Conservation (phyloP, 2,113 vertebrate species). For the Heteronetta atricapilla region DNA sequence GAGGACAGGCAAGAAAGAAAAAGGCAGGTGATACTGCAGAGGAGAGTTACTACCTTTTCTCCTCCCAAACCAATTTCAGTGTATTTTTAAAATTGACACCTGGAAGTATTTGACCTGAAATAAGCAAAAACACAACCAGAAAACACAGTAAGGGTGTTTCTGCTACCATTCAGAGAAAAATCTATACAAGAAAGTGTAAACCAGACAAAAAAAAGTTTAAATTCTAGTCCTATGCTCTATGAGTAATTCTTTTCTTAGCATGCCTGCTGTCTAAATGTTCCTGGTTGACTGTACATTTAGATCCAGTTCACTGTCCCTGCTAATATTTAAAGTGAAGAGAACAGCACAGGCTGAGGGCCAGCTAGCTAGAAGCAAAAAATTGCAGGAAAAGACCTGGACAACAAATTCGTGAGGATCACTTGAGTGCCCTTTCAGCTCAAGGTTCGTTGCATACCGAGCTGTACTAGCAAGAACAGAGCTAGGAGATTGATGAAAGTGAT, state of each 20-base stretch:
- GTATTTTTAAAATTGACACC: background rate
- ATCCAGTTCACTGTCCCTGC: background rate
- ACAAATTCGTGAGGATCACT: background rate
- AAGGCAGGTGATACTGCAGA: background rate
- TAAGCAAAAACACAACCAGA: background rate
- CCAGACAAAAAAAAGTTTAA: background rate
- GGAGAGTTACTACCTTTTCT: background rate
- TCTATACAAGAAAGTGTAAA: background rate
- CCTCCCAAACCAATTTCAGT: background rate
- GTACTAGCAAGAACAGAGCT: background rate
- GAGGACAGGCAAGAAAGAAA: conserved; percentile 24
- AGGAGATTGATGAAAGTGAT: background rate
- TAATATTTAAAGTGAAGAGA: background rate
- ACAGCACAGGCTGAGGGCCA: background rate
- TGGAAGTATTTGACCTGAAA: background rate
- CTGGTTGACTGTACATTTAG: background rate
- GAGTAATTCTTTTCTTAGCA: background rate
- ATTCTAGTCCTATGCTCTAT: background rate
- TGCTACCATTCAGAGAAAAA: background rate
- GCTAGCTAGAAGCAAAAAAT: background rate
- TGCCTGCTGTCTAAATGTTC: background rate
- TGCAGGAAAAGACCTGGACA: background rate
- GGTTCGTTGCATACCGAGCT: background rate
- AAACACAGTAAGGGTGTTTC: background rate
- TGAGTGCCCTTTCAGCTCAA: background rate